Evolutionary conservation across 1,140 invertebrate species (phyloP), one percentile per base, ranked within the genome.

Genomic region (Cydia pomonella): DNA sequence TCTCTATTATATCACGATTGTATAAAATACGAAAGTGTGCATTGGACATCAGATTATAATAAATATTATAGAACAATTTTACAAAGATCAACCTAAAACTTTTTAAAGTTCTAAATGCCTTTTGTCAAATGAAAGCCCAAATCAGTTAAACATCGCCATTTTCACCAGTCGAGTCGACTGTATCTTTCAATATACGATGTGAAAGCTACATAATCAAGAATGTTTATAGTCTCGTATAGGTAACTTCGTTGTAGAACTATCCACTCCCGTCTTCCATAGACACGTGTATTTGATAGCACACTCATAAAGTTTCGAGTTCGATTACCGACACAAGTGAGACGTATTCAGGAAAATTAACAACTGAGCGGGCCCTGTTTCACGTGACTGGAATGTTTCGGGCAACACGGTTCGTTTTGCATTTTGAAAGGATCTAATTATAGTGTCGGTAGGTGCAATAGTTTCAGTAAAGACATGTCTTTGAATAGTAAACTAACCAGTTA

Each of bases 361-460:
- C 80, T 59, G 75, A 81, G 77, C 79, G 79, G 76, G 73, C 74
- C 76, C 75, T 63, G 50, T 53, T 13, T 72, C 74, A 76, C 80
- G 79, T 82, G 80, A 80, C 80, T 53, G 47, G 80, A 82, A 82
- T 80, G 81, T 81, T 79, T 77, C n/a, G 21, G 53, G 9, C 18
- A 59, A 0, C 53, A 10, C 1, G 21, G 53, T 59, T 23, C 53
- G 53, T 59, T 59, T 59, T 59, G 53, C 53, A 59, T 59, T 59
- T 59, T 23, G 53, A 59, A 59, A 23, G 53, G 53, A 59, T 59
- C 53, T 59, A 59, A 59, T 59, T 59, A 59, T 59, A 23, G 53
- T 23, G 53, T 59, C 53, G 53, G 53, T 59, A 59, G 53, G 53
- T 59, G 53, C 53, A 59, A 59, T 59, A 59, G 53, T 59, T 59